Evolutionary conservation across 2,888 invertebrate genomes (phyloP).

Genomic region (Balanococcus diminutus): DNA sequence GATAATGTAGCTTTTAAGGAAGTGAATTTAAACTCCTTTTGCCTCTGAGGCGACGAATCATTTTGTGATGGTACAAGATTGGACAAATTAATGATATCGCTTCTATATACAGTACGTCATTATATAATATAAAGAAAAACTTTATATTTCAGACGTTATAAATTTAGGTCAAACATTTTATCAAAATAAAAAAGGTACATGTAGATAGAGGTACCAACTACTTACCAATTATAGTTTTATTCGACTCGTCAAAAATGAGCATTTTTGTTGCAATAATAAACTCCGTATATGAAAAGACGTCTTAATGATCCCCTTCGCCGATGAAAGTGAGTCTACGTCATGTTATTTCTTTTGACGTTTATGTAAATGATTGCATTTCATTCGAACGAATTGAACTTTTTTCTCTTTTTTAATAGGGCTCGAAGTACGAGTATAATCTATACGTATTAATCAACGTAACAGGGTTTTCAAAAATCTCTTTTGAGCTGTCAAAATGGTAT

Average conservation of each 20-base stretch:
- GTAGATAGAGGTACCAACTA: background rate
- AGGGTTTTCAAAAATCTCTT: background rate
- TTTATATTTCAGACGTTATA: too few species aligned
- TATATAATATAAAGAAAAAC: too few species aligned
- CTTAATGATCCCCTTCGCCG: background rate
- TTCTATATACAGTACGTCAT: background rate
- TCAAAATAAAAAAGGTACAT: background rate
- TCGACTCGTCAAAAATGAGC: too few species aligned
- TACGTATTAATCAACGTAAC: slow-evolving; percentile 3
- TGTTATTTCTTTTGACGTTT: background rate
- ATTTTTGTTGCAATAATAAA: too few species aligned
- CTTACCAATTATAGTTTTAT: background rate
- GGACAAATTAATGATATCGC: background rate
- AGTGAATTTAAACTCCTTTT: background rate
- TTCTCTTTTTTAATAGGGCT: background rate
- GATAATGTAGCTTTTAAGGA: background rate
- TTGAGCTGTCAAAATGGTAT: slow-evolving; percentile 12
- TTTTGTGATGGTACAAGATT: background rate
- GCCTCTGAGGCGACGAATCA: background rate
- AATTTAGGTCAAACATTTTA: background rate
- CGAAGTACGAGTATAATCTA: background rate
- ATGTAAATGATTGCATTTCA: background rate
- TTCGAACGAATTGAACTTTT: background rate
- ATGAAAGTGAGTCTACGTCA: background rate
- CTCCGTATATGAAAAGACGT: too few species aligned